These are phyloP conservation scores for Drosophila macrothrix DNA, from an alignment of 2,888 invertebrate genomes.

Conservation along the genomic window DNA sequence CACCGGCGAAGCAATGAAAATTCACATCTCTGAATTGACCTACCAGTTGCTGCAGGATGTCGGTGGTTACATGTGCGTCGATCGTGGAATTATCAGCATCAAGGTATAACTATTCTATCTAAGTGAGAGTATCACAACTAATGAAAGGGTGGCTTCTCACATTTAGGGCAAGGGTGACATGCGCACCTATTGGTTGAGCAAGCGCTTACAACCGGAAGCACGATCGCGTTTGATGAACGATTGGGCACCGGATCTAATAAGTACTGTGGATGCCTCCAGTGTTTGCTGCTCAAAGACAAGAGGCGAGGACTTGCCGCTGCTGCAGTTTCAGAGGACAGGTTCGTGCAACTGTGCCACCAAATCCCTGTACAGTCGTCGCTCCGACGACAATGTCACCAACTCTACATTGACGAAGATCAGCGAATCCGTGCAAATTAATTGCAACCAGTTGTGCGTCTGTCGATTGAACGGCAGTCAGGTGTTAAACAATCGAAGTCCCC, in stretches of 20 bases:
- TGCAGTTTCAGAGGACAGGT: slow-evolving; percentile 37
- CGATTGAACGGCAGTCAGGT: slow-evolving; percentile 74
- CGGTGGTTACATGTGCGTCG: slow-evolving; percentile 90
- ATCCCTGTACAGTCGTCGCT: slow-evolving; percentile 80
- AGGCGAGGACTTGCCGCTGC: slow-evolving; percentile 27
- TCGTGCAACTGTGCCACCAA: slow-evolving; percentile 82
- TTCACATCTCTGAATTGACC: slow-evolving; percentile 91
- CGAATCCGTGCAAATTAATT: slow-evolving; percentile 56
- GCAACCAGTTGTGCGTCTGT: slow-evolving; percentile 80
- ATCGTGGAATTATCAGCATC: slow-evolving; percentile 90
- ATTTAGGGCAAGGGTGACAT: slow-evolving; percentile 95
- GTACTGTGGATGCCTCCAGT: slow-evolving; percentile 76
- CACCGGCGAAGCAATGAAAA: slow-evolving; percentile 90
- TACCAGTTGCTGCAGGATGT: slow-evolving; percentile 88
- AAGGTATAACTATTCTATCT: slow-evolving; percentile 86
- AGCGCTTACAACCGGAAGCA: slow-evolving; percentile 86
- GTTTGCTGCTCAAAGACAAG: slow-evolving; percentile 42
- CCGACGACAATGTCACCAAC: slow-evolving; percentile 80
- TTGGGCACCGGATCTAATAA: slow-evolving; percentile 82
- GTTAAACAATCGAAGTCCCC: slow-evolving; percentile 74
- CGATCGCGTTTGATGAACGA: slow-evolving; percentile 50
- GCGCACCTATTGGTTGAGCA: slow-evolving; percentile 94
- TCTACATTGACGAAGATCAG: slow-evolving; percentile 18
- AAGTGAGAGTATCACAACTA: not conserved
- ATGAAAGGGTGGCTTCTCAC: too few species aligned